A percentile compares a stretch with the other conserved stretches of the same genome.
Conservation (phyloP, 35 echinoderm and acorn worm species). For the Amphiura filiformis region DNA sequence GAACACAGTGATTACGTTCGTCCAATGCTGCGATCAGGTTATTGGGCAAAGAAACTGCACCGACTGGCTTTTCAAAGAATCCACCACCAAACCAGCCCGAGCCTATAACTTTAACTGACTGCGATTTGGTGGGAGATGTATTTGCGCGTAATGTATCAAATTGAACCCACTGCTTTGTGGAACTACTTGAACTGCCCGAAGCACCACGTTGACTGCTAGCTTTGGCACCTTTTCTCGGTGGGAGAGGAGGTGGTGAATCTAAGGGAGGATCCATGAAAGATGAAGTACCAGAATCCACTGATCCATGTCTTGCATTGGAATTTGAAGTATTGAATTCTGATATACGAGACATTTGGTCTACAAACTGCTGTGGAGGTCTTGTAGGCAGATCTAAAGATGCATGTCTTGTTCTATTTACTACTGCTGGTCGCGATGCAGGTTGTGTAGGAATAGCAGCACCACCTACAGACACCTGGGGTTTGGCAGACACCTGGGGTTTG, state of each 20-base stretch:
- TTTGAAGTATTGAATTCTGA: background rate
- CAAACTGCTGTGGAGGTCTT: background rate
- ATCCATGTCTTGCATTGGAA: background rate
- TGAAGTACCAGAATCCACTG: background rate
- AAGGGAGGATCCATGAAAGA: background rate
- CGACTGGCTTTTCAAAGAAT: constrained; percentile 83
- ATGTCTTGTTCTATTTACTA: constrained; percentile 6
- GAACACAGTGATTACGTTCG: constrained; percentile 72
- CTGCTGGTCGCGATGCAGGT: background rate
- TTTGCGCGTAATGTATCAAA: constrained; percentile 33
- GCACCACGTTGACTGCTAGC: background rate
- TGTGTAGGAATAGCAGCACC: background rate
- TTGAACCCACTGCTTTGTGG: background rate
- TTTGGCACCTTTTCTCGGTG: constrained; percentile 17
- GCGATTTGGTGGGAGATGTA: background rate
- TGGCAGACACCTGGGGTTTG: too few relatives aligned
- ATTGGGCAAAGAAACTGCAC: constrained; percentile 50
- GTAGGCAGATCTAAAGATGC: constrained; percentile 10
- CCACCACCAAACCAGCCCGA: constrained; percentile 47
- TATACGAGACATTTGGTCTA: background rate
- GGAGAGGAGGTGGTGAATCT: constrained; percentile 16
- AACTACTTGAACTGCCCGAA: background rate
- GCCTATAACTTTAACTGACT: constrained; percentile 34
- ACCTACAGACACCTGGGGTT: constrained; percentile 6
- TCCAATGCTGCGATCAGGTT: constrained; percentile 72